Conservation (phyloP, 1,140 invertebrate species). For the Drosophila takahashii region DNA sequence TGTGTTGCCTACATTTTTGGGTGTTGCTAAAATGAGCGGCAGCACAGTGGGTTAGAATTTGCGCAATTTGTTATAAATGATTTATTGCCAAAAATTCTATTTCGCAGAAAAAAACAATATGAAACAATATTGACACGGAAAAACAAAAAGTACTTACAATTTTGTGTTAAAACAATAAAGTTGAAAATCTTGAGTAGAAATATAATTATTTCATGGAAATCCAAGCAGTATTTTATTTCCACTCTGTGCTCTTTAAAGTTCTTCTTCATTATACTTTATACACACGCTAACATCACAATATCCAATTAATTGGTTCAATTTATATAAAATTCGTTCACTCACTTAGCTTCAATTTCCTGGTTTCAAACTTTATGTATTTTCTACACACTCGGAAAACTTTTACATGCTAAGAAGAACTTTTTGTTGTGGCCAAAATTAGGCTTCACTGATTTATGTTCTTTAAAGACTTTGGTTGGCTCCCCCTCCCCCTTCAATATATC, state of each 20-base stretch:
- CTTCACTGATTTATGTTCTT: slow-evolving; percentile 47
- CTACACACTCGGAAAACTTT: slow-evolving; percentile 28
- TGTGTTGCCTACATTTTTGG: slow-evolving; percentile 71
- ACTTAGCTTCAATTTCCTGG: slow-evolving; percentile 31
- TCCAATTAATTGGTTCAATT: slow-evolving; percentile 35
- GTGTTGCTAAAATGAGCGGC: slow-evolving; percentile 34
- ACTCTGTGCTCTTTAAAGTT: slow-evolving; percentile 2
- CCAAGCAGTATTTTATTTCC: neutral
- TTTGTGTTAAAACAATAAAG: slow-evolving; percentile 3
- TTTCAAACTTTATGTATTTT: slow-evolving; percentile 21
- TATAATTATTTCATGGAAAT: too few species aligned
- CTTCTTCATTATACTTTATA: neutral
- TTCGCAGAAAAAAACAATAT: too few species aligned
- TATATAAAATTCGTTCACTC: slow-evolving; percentile 35
- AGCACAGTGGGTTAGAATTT: slow-evolving; percentile 20
- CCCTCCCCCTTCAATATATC: slow-evolving; percentile 14
- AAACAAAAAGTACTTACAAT: neutral
- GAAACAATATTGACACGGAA: neutral
- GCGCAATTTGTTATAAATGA: neutral
- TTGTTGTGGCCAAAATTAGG: slow-evolving; percentile 33
- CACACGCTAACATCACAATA: slow-evolving; percentile 10
- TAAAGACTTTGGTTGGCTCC: slow-evolving; percentile 27
- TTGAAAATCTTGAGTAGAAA: too few species aligned
- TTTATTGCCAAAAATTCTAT: neutral
- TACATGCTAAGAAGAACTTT: slow-evolving; percentile 4